A percentile compares a stretch with the other conserved stretches of the same genome.
phyloP scores from a whole-genome alignment of 2,113 vertebrate species.

The Micromys minutus region DNA sequence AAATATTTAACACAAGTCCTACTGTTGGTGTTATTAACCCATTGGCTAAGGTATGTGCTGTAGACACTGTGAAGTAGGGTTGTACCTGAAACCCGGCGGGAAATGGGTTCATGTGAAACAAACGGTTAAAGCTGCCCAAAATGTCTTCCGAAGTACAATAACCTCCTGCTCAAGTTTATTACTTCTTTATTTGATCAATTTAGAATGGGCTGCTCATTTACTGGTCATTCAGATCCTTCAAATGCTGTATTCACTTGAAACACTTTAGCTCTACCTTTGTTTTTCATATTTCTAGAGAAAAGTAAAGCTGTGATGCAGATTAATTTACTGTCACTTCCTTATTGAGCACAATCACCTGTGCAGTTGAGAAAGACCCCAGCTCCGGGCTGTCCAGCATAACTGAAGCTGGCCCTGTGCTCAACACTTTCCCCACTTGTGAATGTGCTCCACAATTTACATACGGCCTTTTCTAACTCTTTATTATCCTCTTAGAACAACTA shows the following conservation, averaged over 20 bases:
- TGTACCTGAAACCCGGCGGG: conserved; percentile 49
- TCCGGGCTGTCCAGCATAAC: background rate
- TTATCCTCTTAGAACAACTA: background rate
- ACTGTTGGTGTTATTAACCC: conserved; percentile 99
- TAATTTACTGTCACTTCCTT: conserved; percentile 11
- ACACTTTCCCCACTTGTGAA: background rate
- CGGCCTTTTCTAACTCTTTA: background rate
- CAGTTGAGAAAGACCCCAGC: background rate
- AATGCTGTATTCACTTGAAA: conserved; percentile 17
- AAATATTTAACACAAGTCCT: conserved; percentile 98
- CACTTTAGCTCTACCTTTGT: conserved; percentile 5
- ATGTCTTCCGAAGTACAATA: conserved; percentile 37
- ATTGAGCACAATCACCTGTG: background rate
- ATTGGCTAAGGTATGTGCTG: conserved; percentile 94
- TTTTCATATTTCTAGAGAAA: conserved; percentile 34
- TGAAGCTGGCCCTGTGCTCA: background rate
- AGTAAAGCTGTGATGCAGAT: background rate
- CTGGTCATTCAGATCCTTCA: conserved; percentile 35
- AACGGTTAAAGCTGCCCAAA: conserved; percentile 20
- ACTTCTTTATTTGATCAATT: conserved; percentile 44
- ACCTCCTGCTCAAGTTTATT: conserved; percentile 17
- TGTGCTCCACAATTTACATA: background rate
- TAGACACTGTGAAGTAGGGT: conserved; percentile 77
- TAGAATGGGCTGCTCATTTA: conserved; percentile 36
- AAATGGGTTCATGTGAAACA: conserved; percentile 1